Conservation (phyloP, 35 echinoderm and acorn worm species). For the Anneissia japonica region DNA sequence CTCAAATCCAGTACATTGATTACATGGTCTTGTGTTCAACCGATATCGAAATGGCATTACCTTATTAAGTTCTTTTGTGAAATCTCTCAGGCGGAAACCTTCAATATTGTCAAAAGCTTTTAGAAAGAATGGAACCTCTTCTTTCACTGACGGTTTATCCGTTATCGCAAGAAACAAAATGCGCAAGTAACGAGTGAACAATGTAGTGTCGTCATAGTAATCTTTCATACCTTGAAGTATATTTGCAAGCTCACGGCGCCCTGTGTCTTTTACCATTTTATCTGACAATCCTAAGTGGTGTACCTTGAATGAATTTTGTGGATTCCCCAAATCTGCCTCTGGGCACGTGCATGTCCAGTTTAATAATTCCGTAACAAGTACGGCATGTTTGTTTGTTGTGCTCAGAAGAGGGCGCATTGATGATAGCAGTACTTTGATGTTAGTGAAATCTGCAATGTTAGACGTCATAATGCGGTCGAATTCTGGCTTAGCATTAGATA, state of each 20-base stretch:
- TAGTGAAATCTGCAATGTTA: slow-evolving; percentile 34
- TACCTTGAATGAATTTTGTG: background rate
- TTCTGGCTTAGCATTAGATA: too few species aligned
- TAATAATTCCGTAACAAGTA: slow-evolving; percentile 40
- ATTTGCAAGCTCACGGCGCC: background rate
- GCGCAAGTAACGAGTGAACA: slow-evolving; percentile 47
- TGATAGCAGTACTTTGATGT: background rate
- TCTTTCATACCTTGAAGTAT: too few species aligned
- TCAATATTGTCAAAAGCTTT: slow-evolving; percentile 9
- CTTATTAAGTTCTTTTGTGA: slow-evolving; percentile 30
- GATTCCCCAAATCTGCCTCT: background rate
- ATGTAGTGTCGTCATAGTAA: slow-evolving; percentile 48
- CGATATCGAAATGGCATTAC: slow-evolving; percentile 46
- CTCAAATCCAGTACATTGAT: background rate
- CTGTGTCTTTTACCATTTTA: background rate
- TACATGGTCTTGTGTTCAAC: slow-evolving; percentile 17
- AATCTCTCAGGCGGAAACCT: slow-evolving; percentile 52
- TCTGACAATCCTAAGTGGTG: background rate
- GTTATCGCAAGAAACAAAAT: slow-evolving; percentile 6
- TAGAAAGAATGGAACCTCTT: background rate
- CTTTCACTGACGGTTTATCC: background rate
- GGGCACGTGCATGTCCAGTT: background rate
- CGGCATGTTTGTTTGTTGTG: slow-evolving; percentile 34
- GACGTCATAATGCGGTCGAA: slow-evolving; percentile 62
- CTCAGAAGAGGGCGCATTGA: slow-evolving; percentile 31